A percentile compares a stretch with the other conserved stretches of the same genome.
These are phyloP conservation scores for Drosophila mettleri DNA, from an alignment of 2,888 invertebrate genomes.

Conservation along the genomic window DNA sequence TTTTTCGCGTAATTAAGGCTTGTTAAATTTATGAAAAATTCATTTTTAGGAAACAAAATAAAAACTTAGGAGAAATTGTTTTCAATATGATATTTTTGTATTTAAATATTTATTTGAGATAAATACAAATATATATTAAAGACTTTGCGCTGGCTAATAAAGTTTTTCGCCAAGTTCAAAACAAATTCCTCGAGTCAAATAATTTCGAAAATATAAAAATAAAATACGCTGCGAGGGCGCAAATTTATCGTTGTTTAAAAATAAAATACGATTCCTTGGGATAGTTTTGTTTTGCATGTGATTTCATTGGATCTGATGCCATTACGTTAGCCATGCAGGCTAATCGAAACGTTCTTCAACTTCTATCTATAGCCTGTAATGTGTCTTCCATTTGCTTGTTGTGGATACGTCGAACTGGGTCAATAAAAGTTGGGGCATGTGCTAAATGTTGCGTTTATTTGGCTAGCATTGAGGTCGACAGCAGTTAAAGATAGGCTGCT, in stretches of 20 bases:
- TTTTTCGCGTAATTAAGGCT: slow-evolving; percentile 50
- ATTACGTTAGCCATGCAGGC: slow-evolving; percentile 23
- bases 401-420: slow-evolving; percentile 56
- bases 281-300: slow-evolving; percentile 56
- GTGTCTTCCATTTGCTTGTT: slow-evolving; percentile 24
- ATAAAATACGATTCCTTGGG: slow-evolving; percentile 15
- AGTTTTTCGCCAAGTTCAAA: slow-evolving; percentile 15
- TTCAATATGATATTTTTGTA: slow-evolving; percentile 4
- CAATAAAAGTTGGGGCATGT: slow-evolving; percentile 63
- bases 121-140: slow-evolving; percentile 1
- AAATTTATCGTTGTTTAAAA: slow-evolving; percentile 39
- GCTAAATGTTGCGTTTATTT: slow-evolving; percentile 56
- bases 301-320: slow-evolving; percentile 17
- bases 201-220: slow-evolving; percentile 38
- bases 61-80: slow-evolving; percentile 11
- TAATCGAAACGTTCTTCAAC: background rate
- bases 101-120: slow-evolving; percentile 4
- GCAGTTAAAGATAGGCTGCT: slow-evolving; percentile 59
- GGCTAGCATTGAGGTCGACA: slow-evolving; percentile 59
- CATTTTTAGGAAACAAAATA: slow-evolving; percentile 6
- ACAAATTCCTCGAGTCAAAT: slow-evolving; percentile 37
- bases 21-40: slow-evolving; percentile 52
- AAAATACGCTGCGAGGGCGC: slow-evolving; percentile 38
- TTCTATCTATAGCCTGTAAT: background rate
- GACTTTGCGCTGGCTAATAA: slow-evolving; percentile 3